Evolutionary conservation across 2,113 vertebrate species (phyloP).

Genomic region (Oreotrochilus melanogaster): DNA sequence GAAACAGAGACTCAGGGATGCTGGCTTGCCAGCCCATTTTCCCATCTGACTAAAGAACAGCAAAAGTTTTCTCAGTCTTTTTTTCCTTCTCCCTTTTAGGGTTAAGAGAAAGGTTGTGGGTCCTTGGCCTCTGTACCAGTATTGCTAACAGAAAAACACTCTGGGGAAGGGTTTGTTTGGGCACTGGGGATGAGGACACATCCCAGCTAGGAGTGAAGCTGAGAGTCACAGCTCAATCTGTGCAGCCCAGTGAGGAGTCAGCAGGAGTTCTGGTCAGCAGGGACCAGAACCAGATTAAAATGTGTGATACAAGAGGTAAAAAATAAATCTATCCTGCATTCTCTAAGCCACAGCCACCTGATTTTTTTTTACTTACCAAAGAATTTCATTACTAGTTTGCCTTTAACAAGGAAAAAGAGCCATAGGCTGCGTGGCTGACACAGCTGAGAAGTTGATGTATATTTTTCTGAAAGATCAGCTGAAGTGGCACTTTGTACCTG

Average conservation of each 20-base stretch:
- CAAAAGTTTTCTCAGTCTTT: background rate
- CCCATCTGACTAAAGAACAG: background rate
- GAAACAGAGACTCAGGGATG: background rate
- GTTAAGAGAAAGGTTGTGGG: background rate
- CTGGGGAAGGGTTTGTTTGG: background rate
- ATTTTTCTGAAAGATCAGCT: background rate
- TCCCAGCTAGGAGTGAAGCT: background rate
- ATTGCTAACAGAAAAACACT: background rate
- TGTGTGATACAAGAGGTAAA: fast-evolving
- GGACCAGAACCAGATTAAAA: background rate
- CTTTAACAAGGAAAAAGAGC: background rate
- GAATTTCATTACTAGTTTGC: background rate
- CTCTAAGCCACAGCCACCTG: background rate
- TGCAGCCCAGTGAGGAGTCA: background rate
- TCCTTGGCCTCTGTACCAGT: background rate
- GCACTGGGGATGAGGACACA: background rate
- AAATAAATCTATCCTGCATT: background rate
- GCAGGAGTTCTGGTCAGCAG: background rate
- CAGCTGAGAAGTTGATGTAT: fast-evolving
- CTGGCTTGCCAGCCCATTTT: background rate
- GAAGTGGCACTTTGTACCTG: background rate
- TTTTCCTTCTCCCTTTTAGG: background rate
- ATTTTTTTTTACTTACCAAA: background rate
- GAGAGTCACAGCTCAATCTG: background rate
- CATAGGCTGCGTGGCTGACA: background rate